These are phyloP conservation scores for Pachliopta kotzebuea DNA, from an alignment of 2,888 invertebrate species.

Conservation along the genomic window DNA sequence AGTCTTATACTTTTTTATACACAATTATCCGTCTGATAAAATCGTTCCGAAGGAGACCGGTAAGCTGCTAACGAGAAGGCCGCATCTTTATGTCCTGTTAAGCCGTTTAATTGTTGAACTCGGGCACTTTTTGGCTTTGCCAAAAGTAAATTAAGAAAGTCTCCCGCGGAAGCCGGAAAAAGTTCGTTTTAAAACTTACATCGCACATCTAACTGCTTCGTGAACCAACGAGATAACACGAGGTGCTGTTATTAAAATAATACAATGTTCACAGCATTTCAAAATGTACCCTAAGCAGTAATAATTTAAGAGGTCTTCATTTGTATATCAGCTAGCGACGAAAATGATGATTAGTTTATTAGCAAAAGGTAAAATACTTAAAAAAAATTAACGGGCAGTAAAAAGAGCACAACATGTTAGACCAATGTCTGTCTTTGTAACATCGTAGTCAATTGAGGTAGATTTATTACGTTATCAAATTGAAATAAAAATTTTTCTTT, in stretches of 20 bases:
- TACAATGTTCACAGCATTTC: no score
- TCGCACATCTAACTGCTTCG: constrained; percentile 2
- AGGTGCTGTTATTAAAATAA: no score
- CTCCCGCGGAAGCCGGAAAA: constrained; percentile 20
- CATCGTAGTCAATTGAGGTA: no score
- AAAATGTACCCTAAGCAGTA: no score
- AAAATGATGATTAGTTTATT: no score
- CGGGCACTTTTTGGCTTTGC: constrained; percentile 45
- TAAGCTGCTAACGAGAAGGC: constrained; percentile 44
- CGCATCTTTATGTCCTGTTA: constrained; percentile 55
- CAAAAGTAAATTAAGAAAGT: constrained; percentile 31
- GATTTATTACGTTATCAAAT: no score
- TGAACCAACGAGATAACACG: neutral
- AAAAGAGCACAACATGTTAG: neutral
- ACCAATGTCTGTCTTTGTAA: neutral
- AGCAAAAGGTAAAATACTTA: no score
- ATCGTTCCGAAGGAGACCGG: constrained; percentile 40
- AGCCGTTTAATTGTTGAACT: constrained; percentile 59
- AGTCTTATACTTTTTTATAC: constrained; percentile 23
- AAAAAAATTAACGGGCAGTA: neutral
- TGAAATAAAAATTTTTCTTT: no score
- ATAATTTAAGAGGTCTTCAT: no score
- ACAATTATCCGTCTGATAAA: constrained; percentile 45
- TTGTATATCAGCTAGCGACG: no score
- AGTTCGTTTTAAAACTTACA: constrained; percentile 17